Percentiles rank a stretch among this genome's conserved stretches.
Conservation (phyloP, 2,888 invertebrate genomes). For the Exocentrus adspersus region DNA sequence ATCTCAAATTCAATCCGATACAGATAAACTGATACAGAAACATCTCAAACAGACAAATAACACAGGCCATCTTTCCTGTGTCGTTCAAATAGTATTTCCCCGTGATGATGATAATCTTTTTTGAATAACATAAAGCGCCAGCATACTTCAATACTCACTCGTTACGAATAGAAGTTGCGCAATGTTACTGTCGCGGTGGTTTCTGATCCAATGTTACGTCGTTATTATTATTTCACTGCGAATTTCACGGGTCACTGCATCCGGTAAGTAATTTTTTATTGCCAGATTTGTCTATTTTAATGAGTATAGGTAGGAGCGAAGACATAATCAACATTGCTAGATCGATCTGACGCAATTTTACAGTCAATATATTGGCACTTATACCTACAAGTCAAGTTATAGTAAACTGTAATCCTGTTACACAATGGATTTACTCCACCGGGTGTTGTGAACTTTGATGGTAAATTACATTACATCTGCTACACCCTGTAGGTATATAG, state of each 20-base stretch:
- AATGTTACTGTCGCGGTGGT: neutral
- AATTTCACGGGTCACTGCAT: neutral
- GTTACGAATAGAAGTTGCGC: neutral
- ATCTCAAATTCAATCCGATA: neutral
- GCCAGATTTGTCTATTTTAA: no score
- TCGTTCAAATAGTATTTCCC: constrained; percentile 17
- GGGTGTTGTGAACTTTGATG: no score
- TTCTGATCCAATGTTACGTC: neutral
- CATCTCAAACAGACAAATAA: neutral
- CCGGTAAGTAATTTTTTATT: constrained; percentile 3
- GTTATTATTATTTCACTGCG: neutral
- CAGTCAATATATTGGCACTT: no score
- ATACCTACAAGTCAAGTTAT: no score
- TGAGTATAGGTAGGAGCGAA: no score
- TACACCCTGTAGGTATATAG: no score
- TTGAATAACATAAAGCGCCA: constrained; percentile 1
- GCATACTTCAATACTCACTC: neutral
- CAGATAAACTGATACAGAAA: constrained; percentile 3
- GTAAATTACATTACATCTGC: no score
- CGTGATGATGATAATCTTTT: constrained; percentile 14
- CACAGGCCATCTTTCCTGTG: neutral
- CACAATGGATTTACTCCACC: no score
- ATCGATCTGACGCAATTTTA: no score
- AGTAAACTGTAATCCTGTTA: no score
- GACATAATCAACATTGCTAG: no score